These are phyloP conservation scores for Globia sparganii DNA, from an alignment of 2,888 invertebrate genomes.

Conservation along the genomic window DNA sequence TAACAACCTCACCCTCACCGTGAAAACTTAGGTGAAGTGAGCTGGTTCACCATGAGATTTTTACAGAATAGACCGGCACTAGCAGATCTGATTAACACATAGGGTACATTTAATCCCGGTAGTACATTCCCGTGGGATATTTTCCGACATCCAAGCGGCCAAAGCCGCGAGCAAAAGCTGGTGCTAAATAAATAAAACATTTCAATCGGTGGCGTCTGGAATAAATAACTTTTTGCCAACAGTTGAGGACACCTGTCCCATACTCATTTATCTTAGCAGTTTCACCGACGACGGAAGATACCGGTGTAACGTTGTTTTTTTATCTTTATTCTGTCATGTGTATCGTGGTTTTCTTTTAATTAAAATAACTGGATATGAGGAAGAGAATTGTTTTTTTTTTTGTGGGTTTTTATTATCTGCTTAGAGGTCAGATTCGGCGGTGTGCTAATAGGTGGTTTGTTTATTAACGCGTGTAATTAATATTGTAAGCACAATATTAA, in stretches of 20 bases:
- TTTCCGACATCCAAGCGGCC: background rate
- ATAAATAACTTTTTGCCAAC: constrained; percentile 59
- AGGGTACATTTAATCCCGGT: background rate
- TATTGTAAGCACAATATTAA: too few species aligned
- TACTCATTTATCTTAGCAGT: constrained; percentile 60
- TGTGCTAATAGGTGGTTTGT: constrained; percentile 2
- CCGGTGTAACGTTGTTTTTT: constrained; percentile 34
- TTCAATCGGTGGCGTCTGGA: constrained; percentile 45
- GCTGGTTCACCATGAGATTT: too few species aligned
- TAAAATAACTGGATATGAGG: constrained; percentile 46
- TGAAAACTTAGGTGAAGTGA: too few species aligned
- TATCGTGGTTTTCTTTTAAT: constrained; percentile 41
- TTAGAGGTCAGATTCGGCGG: constrained; percentile 1
- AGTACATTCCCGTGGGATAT: background rate
- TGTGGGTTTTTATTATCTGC: background rate
- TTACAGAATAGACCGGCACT: too few species aligned
- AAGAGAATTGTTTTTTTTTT: constrained; percentile 32
- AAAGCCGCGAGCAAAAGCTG: background rate
- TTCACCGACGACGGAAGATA: constrained; percentile 45
- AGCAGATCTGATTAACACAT: background rate
- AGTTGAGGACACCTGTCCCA: constrained; percentile 60
- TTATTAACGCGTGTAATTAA: background rate
- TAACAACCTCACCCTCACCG: too few species aligned
- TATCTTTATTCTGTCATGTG: constrained; percentile 16
- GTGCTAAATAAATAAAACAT: constrained; percentile 65